Conservation (phyloP, 2,113 vertebrate species). For the Crotophaga sulcirostris region DNA sequence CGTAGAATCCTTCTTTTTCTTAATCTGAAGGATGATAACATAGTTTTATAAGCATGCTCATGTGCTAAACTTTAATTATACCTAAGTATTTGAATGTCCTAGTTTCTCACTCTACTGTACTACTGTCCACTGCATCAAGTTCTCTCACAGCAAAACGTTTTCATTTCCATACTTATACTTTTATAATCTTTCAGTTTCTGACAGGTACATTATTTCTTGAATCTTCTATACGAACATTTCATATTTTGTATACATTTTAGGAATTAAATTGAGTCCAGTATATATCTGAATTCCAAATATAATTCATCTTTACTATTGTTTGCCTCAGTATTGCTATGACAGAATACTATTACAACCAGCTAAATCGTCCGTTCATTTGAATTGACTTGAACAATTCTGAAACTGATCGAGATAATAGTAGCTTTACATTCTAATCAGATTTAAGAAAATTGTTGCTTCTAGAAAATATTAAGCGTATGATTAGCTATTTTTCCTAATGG, state of each 20-base stretch:
- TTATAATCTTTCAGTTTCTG: neutral
- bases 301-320: neutral
- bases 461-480: neutral
- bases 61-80: neutral
- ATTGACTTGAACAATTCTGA: neutral
- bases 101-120: neutral
- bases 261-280: neutral
- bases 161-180: neutral
- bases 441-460: neutral
- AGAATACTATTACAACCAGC: neutral
- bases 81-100: neutral
- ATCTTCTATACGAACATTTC: neutral
- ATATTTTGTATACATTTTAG: neutral
- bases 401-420: neutral
- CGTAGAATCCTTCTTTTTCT: neutral
- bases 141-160: neutral
- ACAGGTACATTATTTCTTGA: neutral
- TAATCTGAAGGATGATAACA: neutral
- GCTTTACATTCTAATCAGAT: neutral
- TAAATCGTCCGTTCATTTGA: neutral
- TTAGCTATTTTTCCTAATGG: neutral
- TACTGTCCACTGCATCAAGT: neutral
- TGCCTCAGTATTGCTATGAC: neutral
- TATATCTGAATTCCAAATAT: neutral
- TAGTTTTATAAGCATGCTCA: neutral